Evolutionary conservation across 2,113 vertebrate genomes (phyloP).

Genomic region (Ardeotis arabs): DNA sequence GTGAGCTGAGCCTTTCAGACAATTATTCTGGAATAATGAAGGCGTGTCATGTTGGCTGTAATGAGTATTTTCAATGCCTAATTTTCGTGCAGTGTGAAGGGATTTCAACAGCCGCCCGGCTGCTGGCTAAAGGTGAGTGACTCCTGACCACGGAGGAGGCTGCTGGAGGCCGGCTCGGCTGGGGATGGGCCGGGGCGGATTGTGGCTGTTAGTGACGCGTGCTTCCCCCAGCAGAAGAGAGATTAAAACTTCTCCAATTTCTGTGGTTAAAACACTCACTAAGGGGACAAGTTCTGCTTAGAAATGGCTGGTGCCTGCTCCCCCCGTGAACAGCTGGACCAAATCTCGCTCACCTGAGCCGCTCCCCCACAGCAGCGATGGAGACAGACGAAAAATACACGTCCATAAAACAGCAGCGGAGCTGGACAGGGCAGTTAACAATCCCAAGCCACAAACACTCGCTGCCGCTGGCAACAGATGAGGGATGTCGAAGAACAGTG

Average conservation of each 20-base stretch:
- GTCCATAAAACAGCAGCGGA: neutral
- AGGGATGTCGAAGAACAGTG: neutral
- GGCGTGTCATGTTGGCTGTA: slow-evolving; percentile 47
- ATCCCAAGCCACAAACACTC: neutral
- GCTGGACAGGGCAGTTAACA: neutral
- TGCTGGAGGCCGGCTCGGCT: neutral
- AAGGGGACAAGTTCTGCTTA: neutral
- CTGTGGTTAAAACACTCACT: neutral
- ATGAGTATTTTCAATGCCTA: slow-evolving; percentile 55
- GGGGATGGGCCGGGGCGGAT: neutral
- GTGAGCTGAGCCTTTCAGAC: slow-evolving; percentile 40
- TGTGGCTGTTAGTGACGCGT: neutral
- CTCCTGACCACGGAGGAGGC: neutral
- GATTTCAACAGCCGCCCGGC: slow-evolving; percentile 24
- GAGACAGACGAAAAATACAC: neutral
- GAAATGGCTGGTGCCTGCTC: neutral
- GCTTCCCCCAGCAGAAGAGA: neutral
- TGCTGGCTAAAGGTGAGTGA: slow-evolving; percentile 36
- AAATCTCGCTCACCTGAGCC: neutral
- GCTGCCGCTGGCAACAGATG: neutral
- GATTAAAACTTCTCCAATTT: slow-evolving; percentile 51
- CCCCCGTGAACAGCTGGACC: neutral
- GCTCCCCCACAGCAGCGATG: neutral
- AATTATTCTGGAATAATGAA: slow-evolving; percentile 56
- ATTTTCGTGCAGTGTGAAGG: neutral